A percentile compares a stretch with the other conserved stretches of the same genome.
Evolutionary conservation across 2,797 vertebrate genomes (phyloP).

Genomic region (Tauraco hartlaubi): DNA sequence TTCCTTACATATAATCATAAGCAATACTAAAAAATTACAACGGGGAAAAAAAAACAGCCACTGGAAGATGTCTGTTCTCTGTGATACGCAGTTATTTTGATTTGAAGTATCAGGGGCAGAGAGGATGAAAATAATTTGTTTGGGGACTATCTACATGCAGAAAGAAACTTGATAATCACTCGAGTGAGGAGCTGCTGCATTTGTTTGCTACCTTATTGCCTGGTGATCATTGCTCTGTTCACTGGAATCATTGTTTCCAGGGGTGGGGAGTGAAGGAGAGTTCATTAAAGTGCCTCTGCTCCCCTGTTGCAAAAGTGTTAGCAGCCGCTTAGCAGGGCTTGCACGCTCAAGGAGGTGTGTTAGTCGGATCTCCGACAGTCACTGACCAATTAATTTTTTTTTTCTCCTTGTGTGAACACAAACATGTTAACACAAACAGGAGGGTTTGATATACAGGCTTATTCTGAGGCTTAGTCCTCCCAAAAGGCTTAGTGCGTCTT

Average conservation of each 20-base stretch:
- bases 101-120: neutral
- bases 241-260: neutral
- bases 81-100: rapidly evolving
- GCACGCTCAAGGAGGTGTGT: rapidly evolving
- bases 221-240: neutral
- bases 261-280: neutral
- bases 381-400: neutral
- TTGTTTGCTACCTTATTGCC: neutral
- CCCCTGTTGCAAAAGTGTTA: neutral
- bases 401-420: neutral
- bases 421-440: neutral
- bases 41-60: rapidly evolving
- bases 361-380: neutral
- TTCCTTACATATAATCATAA: slow-evolving; percentile 7
- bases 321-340: neutral
- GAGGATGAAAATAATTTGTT: slow-evolving; percentile 28
- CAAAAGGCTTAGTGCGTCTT: neutral
- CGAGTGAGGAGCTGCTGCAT: neutral
- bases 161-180: slow-evolving; percentile 1
- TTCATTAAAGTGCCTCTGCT: neutral
- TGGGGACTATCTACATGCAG: neutral
- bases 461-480: neutral
- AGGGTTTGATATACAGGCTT: neutral
- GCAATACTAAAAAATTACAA: slow-evolving; percentile 13
- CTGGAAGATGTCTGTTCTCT: neutral